These are phyloP conservation scores for Rhogogaster chlorosoma DNA, from an alignment of 2,888 invertebrate species.

Conservation along the genomic window DNA sequence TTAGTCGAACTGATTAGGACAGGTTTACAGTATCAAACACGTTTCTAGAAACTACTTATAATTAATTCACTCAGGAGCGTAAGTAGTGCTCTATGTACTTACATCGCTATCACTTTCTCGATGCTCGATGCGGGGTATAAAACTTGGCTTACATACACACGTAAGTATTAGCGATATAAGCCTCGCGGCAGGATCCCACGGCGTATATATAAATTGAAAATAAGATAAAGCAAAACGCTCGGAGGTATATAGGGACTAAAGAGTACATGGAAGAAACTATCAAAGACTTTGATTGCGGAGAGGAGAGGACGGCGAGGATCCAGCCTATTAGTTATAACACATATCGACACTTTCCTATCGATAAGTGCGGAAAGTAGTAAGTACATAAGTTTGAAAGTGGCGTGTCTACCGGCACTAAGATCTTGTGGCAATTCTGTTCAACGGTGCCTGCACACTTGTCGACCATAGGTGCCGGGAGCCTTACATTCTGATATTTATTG, in stretches of 20 bases:
- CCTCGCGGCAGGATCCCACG: constrained; percentile 12
- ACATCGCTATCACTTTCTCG: constrained; percentile 19
- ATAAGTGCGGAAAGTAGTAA: constrained; percentile 22
- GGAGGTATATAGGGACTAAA: not conserved
- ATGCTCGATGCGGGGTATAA: not conserved
- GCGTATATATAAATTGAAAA: not conserved
- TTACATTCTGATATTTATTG: constrained; percentile 66
- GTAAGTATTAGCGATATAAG: not conserved
- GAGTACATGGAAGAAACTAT: not conserved
- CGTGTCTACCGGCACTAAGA: constrained; percentile 44
- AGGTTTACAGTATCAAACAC: constrained; percentile 38
- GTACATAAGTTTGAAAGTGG: constrained; percentile 33
- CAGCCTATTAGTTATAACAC: constrained; percentile 32
- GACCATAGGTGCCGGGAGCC: constrained; percentile 9
- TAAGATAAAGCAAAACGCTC: not conserved
- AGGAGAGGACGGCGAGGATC: not conserved
- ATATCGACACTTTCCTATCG: constrained; percentile 34
- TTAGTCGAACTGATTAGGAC: constrained; percentile 46
- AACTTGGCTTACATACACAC: not conserved
- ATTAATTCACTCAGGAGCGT: constrained; percentile 20
- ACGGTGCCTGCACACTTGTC: not conserved
- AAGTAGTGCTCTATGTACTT: not conserved
- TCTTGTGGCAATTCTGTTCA: constrained; percentile 22
- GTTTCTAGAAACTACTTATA: constrained; percentile 37
- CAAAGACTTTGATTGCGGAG: constrained; percentile 19